These are phyloP conservation scores for Linnaemya tessellans DNA, from an alignment of 2,888 invertebrate species.

Conservation along the genomic window DNA sequence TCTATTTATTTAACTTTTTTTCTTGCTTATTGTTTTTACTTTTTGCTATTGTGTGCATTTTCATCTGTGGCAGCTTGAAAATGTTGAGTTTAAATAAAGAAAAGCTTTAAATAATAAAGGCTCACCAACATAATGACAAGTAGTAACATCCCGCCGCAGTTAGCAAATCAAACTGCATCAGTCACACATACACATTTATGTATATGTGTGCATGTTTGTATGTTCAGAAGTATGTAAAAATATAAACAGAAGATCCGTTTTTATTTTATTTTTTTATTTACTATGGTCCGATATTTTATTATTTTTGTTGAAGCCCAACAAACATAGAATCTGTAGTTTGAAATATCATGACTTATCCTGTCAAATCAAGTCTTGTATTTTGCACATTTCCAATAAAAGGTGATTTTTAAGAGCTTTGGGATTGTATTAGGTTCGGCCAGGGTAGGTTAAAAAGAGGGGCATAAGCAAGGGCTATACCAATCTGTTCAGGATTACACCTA, in stretches of 20 bases:
- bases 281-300: slow-evolving; percentile 64
- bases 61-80: slow-evolving; percentile 23
- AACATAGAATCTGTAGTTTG: too few relatives aligned
- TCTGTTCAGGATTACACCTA: too few relatives aligned
- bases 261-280: slow-evolving; percentile 52
- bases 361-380: too few relatives aligned
- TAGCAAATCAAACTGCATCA: slow-evolving; percentile 30
- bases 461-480: too few relatives aligned
- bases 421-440: too few relatives aligned
- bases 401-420: too few relatives aligned
- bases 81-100: neutral
- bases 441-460: too few relatives aligned
- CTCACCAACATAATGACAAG: slow-evolving; percentile 38
- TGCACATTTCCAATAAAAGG: too few relatives aligned
- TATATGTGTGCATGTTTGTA: neutral
- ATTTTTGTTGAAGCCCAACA: neutral
- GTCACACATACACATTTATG: neutral
- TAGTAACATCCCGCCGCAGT: slow-evolving; percentile 17
- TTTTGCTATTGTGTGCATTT: slow-evolving; percentile 51
- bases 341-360: too few relatives aligned
- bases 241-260: slow-evolving; percentile 52
- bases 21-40: slow-evolving; percentile 17
- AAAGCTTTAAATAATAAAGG: slow-evolving; percentile 27
- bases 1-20: neutral
- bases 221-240: neutral